Evolutionary conservation across 2,888 invertebrate genomes (phyloP), one percentile per base, ranked within the genome.

Genomic region (Mayetiola destructor): DNA sequence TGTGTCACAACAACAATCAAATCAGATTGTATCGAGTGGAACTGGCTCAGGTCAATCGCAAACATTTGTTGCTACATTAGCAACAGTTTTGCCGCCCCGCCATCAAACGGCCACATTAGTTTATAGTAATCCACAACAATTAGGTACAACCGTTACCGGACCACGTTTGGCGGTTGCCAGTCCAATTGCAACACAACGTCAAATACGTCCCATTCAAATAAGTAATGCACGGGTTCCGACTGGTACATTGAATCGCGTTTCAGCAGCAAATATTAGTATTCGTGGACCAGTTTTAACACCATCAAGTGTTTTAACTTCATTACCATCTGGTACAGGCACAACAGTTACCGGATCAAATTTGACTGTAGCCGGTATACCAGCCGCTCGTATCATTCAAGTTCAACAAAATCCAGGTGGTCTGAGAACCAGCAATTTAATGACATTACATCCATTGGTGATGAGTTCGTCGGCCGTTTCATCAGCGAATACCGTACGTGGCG

Each of bases 321-420:
- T 64, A 1, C 57, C 59, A 8, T 56, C 55, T 4, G 57, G 59
- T 14, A 58, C 62, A 5, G 57, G 32, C 18, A 40, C 59, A 5
- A 54, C 63, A 8, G 62, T 63, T 1, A 60, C 62, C 2, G 60
- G 62, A 6, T 64, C 70, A 4, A 65, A 67, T 5, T 68, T 67
- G 62, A 57, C 69, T 56, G 59, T 61, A 1, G 65, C 67, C 23
- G 39, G 52, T 18, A 56, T 61, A 53, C 61, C 61, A 9, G 65
- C 70, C 18, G 69, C 72, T 2, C 64, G 73, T 18, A 72, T 73
- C 18, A 72, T 73, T 56, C 73, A 73, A 58, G 61, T 73, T 18
- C 72, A 71, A 58, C 71, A 71, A 58, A 71, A 68, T 27, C 16
- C 55, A 14, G 64, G 68, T 0, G 60, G 67, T 0, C 68, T 71